Evolutionary conservation across 1,140 invertebrate genomes (phyloP).

Genomic region (Epicauta chinensis): DNA sequence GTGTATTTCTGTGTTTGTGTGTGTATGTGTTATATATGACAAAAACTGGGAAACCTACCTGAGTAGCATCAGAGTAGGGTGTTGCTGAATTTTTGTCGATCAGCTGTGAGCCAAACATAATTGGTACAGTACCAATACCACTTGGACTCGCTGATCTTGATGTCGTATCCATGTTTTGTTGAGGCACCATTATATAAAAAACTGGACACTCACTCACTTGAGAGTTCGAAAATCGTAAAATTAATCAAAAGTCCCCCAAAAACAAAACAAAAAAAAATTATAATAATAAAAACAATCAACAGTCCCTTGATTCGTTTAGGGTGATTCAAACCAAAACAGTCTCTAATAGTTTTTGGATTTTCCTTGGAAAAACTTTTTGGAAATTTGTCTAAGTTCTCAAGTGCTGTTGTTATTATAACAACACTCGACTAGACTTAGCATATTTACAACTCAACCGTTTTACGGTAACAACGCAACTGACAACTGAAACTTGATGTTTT

Average conservation of each 20-base stretch:
- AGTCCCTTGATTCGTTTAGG: too few relatives aligned
- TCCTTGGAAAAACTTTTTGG: neutral
- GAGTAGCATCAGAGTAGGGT: slow-evolving; percentile 93
- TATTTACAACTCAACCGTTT: slow-evolving; percentile 21
- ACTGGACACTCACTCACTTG: slow-evolving; percentile 17
- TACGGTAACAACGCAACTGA: slow-evolving; percentile 35
- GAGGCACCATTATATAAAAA: slow-evolving; percentile 50
- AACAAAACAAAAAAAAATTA: slow-evolving; percentile 5
- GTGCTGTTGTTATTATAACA: slow-evolving; percentile 17
- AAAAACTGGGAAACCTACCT: slow-evolving; percentile 57
- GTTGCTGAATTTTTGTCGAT: slow-evolving; percentile 86
- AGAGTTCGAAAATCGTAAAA: too few relatives aligned
- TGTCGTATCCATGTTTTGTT: slow-evolving; percentile 46
- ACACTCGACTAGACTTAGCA: slow-evolving; percentile 33
- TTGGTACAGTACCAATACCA: slow-evolving; percentile 43
- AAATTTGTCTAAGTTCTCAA: slow-evolving; percentile 33
- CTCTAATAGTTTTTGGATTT: too few relatives aligned
- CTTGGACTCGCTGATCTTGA: slow-evolving; percentile 46
- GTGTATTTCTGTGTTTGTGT: neutral
- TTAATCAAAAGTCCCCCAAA: slow-evolving; percentile 1
- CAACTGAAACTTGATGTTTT: slow-evolving; percentile 34
- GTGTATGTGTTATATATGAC: neutral
- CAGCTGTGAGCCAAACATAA: slow-evolving; percentile 70
- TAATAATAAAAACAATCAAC: too few relatives aligned
- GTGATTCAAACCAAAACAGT: neutral